Evolutionary conservation across 2,797 vertebrate genomes (phyloP), one percentile per base, ranked within the genome.

Genomic region (Sparidentex hasta): DNA sequence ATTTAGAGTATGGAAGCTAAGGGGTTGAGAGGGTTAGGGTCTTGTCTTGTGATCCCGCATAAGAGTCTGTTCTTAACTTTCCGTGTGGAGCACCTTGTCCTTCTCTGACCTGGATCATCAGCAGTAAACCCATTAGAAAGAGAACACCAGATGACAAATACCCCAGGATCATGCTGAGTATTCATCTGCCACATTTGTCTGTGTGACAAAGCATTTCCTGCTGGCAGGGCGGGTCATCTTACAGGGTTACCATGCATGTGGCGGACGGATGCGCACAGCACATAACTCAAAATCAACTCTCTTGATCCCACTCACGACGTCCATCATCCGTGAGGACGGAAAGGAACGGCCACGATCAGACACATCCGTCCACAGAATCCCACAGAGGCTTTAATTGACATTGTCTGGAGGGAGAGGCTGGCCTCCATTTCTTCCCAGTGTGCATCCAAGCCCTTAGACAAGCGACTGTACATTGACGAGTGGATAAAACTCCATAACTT

Each of bases 91-190:
- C 59, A 64, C 68, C 70, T 61, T 71, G 89, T 87, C 87, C 92
- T 91, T 90, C 83, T 72, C 68, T 81, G 85, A 90, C 87, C 88
- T 87, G 87, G 86, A 88, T 93, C 87, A 87, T 88, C 84, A 88
- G 86, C 83, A 86, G 85, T 86, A 91, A 92, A 87, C 77, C 88
- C 88, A 92, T 91, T 91, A 91, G 88, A 90, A 89, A 90, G 91
- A 90, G 89, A 93, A 91, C 85, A 91, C 72, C 87, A 90, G 83
- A 93, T 90, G 90, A 93, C 89, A 90, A 90, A 93, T 92, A 81
- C 81, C 72, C 74, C 59, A 75, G 88, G 76, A 91, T 91, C 90
- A 93, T 81, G 90, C 90, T 90, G 90, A 90, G 90, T 84, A 89
- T 92, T 93, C 93, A 92, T 88, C 90, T 92, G 90, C 76, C 71